Conservation (phyloP, 1,140 invertebrate genomes). For the Drosophila nebulosa region DNA sequence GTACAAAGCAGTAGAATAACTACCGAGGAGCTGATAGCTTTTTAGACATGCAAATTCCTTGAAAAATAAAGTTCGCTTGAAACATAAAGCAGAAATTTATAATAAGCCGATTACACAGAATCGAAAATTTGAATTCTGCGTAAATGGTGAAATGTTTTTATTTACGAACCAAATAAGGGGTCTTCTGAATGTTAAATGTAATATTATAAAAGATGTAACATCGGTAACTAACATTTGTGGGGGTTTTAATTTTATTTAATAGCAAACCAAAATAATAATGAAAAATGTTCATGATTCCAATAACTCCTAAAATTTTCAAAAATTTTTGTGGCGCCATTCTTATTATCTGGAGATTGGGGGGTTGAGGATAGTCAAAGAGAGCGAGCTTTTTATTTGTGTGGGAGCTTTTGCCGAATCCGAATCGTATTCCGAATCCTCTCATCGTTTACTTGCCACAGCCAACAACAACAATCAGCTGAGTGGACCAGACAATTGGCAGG, state of each 20-base stretch:
- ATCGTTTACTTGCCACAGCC: slow-evolving; percentile 15
- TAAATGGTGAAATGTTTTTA: neutral
- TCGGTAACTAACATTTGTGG: neutral
- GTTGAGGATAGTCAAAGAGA: neutral
- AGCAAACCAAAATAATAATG: no score
- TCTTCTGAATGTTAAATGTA: neutral
- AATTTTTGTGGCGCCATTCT: slow-evolving; percentile 41
- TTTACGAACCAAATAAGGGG: neutral
- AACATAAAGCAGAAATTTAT: neutral
- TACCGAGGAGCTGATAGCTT: neutral
- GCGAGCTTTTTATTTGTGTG: slow-evolving; percentile 40
- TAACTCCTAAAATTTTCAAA: no score
- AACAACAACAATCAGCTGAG: slow-evolving; percentile 58
- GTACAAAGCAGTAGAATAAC: neutral
- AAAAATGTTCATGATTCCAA: no score
- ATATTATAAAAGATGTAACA: neutral
- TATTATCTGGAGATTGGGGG: neutral
- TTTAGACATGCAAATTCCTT: neutral
- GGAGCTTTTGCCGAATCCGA: slow-evolving; percentile 34
- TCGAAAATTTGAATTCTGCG: neutral
- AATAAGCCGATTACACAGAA: neutral
- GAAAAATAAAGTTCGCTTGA: neutral
- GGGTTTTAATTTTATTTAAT: neutral
- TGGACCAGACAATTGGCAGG: slow-evolving; percentile 50
- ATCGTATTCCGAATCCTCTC: neutral